A percentile compares a stretch with the other conserved stretches of the same genome.
phyloP scores from a whole-genome alignment of 2,113 vertebrate genomes.

The Charina bottae region DNA sequence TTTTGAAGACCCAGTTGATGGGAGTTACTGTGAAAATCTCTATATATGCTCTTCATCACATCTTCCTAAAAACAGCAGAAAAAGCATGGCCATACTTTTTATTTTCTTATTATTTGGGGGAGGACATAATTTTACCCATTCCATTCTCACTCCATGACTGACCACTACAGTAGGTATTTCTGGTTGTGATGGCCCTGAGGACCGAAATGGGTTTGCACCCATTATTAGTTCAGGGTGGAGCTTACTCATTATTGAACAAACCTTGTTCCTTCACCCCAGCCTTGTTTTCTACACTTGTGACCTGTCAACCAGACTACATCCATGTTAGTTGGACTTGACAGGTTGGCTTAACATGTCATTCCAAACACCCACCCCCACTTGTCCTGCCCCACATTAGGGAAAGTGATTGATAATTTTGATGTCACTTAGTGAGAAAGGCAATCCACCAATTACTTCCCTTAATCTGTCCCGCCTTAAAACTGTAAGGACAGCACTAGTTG shows the following conservation, averaged over 20 bases:
- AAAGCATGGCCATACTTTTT: not conserved
- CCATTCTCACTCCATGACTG: not conserved
- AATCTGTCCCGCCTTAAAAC: not conserved
- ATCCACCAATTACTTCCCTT: not conserved
- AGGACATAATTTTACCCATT: not conserved
- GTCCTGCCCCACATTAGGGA: not conserved
- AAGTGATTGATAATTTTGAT: not conserved
- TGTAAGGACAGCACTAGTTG: not conserved
- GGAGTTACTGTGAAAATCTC: not conserved
- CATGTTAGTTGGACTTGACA: not conserved
- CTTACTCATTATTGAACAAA: not conserved
- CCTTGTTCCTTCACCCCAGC: not conserved
- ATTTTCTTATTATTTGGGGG: not conserved
- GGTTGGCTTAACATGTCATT: not conserved
- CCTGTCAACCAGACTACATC: not conserved
- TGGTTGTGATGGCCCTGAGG: not conserved
- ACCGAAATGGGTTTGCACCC: not conserved
- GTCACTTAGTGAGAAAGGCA: not conserved
- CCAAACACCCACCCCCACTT: not conserved
- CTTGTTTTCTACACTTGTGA: not conserved
- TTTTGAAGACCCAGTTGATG: not conserved
- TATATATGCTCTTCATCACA: not conserved
- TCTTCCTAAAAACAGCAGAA: not conserved
- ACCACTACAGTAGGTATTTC: not conserved
- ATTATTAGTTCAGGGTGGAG: not conserved